Conservation (phyloP, 2,797 vertebrate genomes). For the Chrysocyon brachyurus region DNA sequence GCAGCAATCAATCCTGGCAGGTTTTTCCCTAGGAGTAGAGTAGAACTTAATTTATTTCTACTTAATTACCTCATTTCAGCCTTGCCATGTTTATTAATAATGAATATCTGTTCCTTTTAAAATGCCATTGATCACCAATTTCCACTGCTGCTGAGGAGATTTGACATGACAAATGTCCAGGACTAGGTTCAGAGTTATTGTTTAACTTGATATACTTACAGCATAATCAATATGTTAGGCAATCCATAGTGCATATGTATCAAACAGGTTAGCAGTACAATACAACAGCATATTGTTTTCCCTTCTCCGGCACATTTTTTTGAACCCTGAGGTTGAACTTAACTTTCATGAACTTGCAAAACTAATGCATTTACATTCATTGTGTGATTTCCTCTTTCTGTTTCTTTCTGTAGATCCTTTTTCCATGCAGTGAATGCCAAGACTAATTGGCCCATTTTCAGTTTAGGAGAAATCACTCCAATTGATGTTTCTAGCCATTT, state of each 20-base stretch:
- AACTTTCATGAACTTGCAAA: constrained; percentile 82
- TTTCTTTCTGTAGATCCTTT: constrained; percentile 55
- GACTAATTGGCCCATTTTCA: constrained; percentile 83
- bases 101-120: constrained; percentile 79
- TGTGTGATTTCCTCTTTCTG: constrained; percentile 62
- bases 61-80: constrained; percentile 77
- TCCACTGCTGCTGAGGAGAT: constrained; percentile 66
- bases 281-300: constrained; percentile 68
- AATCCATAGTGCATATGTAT: constrained; percentile 84
- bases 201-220: constrained; percentile 79
- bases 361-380: constrained; percentile 36
- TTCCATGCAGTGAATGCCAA: constrained; percentile 67
- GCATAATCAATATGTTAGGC: constrained; percentile 84
- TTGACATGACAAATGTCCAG: constrained; percentile 81
- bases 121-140: constrained; percentile 84
- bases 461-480: constrained; percentile 83
- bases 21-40: constrained; percentile 38
- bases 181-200: constrained; percentile 77
- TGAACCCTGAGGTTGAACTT: constrained; percentile 76
- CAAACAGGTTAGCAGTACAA: constrained; percentile 80
- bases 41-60: constrained; percentile 79
- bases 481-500: constrained; percentile 85
- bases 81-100: constrained; percentile 84
- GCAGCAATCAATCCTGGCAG: constrained; percentile 67
- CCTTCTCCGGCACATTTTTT: constrained; percentile 70